A percentile compares a stretch with the other conserved stretches of the same genome.
Evolutionary conservation across 2,888 invertebrate species (phyloP).

Genomic region (Ischnus inquisitorius): DNA sequence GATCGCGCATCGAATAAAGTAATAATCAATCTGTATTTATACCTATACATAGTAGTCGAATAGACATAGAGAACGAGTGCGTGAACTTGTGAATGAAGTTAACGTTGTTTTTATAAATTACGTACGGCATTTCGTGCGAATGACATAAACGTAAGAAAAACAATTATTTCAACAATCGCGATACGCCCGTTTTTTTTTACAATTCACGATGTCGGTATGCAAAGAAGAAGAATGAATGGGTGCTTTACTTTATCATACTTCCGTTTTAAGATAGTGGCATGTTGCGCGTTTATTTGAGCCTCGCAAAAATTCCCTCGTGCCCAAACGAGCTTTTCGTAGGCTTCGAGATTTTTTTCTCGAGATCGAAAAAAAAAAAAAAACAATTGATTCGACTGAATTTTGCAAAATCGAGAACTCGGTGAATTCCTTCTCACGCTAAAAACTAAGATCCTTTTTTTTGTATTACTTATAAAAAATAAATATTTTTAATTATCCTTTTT

Average conservation of each 20-base stretch:
- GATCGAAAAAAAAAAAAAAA: background rate
- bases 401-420: background rate
- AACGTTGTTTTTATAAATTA: slow-evolving; percentile 10
- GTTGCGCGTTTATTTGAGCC: slow-evolving; percentile 9
- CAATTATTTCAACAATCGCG: slow-evolving; percentile 23
- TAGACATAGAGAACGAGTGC: slow-evolving; percentile 23
- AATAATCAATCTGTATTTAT: slow-evolving; percentile 47
- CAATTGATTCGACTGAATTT: background rate
- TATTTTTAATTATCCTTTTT: slow-evolving; percentile 27
- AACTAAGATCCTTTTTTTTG: background rate
- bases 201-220: background rate
- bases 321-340: background rate
- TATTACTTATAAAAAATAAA: background rate
- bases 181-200: slow-evolving; percentile 19
- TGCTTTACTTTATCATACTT: background rate
- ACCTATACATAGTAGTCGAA: slow-evolving; percentile 46
- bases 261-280: background rate
- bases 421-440: background rate
- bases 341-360: background rate
- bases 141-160: slow-evolving; percentile 25
- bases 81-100: slow-evolving; percentile 1
- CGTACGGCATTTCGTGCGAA: slow-evolving; percentile 6
- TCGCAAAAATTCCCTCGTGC: background rate
- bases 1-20: slow-evolving; percentile 31
- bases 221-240: background rate